Conservation (phyloP, 1,140 invertebrate species). For the Asobara japonica region DNA sequence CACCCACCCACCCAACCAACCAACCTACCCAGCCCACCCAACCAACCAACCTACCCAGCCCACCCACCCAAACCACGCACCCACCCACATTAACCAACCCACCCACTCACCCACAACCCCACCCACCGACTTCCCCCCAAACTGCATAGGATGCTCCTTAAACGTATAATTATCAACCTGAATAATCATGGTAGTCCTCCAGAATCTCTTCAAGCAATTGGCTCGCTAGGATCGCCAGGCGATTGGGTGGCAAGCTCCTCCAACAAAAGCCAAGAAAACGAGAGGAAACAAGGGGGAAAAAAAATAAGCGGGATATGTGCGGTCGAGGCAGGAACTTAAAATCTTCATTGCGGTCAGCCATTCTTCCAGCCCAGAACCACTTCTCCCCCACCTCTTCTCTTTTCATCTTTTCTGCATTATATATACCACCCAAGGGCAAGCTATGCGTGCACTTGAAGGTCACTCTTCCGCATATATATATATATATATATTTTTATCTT, state of each 20-base stretch:
- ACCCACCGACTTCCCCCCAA: not conserved
- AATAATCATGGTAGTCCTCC: not conserved
- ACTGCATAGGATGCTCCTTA: not conserved
- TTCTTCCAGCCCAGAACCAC: constrained; percentile 50
- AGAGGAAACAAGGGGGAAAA: constrained; percentile 23
- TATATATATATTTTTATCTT: constrained; percentile 28
- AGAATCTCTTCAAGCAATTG: not conserved
- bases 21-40: no score
- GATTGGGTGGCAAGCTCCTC: not conserved
- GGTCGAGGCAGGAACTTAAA: constrained; percentile 57
- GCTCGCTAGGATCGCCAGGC: not conserved
- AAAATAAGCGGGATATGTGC: constrained; percentile 37
- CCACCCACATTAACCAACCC: no score
- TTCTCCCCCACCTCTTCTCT: constrained; percentile 34
- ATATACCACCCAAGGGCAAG: constrained; percentile 59
- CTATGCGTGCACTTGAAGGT: constrained; percentile 48
- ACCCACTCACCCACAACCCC: no score
- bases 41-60: no score
- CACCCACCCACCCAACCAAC: no score
- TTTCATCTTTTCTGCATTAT: constrained; percentile 33
- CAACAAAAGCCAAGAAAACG: not conserved
- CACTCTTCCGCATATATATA: no score
- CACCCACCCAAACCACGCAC: no score
- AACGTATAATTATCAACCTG: not conserved
- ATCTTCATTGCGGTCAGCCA: constrained; percentile 63